Percentiles rank a stretch among this genome's conserved stretches.
phyloP scores from a whole-genome alignment of 2,113 vertebrate genomes.

The Campylomormyrus numenius region DNA sequence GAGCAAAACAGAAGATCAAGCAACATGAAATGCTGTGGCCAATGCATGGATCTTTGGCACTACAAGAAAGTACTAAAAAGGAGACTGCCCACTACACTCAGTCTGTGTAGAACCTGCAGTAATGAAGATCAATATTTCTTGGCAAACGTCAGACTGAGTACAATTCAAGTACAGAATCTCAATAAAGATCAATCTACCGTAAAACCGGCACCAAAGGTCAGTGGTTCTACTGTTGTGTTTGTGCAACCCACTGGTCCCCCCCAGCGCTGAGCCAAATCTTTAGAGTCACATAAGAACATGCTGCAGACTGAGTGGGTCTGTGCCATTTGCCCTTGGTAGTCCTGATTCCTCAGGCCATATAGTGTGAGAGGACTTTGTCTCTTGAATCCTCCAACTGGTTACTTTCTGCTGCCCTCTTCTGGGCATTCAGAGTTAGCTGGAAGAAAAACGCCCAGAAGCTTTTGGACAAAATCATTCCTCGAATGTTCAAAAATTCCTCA shows the following conservation, averaged over 20 bases:
- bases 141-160: conserved; percentile 27
- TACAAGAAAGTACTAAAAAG: conserved; percentile 31
- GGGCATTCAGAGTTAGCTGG: neutral
- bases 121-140: conserved; percentile 28
- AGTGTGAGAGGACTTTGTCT: neutral
- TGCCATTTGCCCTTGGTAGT: neutral
- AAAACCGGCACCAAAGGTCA: neutral
- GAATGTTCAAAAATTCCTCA: neutral
- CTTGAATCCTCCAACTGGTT: neutral
- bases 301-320: neutral
- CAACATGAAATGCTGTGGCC: conserved; percentile 26
- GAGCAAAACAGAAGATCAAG: conserved; percentile 21
- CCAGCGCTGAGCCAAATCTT: neutral
- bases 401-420: neutral
- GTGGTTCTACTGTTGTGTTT: neutral
- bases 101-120: conserved; percentile 40
- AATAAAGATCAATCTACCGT: neutral
- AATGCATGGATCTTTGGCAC: conserved; percentile 49
- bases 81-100: conserved; percentile 34
- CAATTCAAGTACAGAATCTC: conserved; percentile 15
- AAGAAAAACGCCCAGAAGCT: conserved; percentile 10
- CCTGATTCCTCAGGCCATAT: neutral
- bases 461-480: conserved; percentile 9
- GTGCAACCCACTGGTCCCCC: neutral
- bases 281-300: neutral